Conservation (phyloP, 1,140 invertebrate genomes). For the Drosophila kepulauana region DNA sequence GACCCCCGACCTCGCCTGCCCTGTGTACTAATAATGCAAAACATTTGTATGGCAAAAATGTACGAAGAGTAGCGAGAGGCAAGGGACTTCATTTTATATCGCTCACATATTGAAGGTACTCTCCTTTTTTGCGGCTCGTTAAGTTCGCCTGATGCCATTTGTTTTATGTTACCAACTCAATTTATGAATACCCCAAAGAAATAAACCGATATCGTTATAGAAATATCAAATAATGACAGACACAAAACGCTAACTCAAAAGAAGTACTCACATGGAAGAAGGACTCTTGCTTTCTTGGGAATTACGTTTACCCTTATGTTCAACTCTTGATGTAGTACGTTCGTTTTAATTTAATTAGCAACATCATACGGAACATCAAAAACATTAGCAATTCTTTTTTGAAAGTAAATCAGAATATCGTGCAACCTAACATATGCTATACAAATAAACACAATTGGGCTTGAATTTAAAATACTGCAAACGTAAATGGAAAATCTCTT, state of each 20-base stretch:
- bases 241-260: conserved; percentile 5
- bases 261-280: background rate
- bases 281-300: background rate
- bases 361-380: background rate
- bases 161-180: conserved; percentile 69
- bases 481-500: too few relatives aligned
- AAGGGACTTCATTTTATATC: conserved; percentile 52
- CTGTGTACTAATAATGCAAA: conserved; percentile 71
- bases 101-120: conserved; percentile 3
- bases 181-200: conserved; percentile 62
- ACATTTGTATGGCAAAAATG: conserved; percentile 65
- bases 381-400: too few relatives aligned
- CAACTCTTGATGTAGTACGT: background rate
- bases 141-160: conserved; percentile 69
- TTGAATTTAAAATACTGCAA: too few relatives aligned
- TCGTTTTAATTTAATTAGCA: background rate
- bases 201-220: conserved; percentile 13
- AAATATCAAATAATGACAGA: conserved; percentile 7
- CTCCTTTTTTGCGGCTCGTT: conserved; percentile 70
- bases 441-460: too few relatives aligned
- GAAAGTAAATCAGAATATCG: too few relatives aligned
- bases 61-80: conserved; percentile 29
- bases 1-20: background rate
- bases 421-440: too few relatives aligned
- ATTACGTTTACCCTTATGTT: background rate